Evolutionary conservation across 2,113 vertebrate species (phyloP), one percentile per base, ranked within the genome.

Genomic region (Acrocephalus arundinaceus): DNA sequence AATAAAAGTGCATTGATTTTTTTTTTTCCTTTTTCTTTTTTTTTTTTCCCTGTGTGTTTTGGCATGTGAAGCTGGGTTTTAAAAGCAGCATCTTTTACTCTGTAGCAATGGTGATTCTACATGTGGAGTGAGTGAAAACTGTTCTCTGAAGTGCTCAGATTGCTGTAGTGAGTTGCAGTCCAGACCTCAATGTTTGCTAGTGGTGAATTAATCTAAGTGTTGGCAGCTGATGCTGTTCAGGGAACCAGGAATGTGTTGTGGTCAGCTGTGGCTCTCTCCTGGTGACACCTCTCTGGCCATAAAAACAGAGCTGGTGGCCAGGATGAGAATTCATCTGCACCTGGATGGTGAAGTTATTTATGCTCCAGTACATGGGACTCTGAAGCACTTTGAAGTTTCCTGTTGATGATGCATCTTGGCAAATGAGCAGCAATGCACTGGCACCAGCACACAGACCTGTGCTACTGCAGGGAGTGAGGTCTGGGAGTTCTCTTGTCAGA

Each of bases 341-440:
- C 35, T 70, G 67, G 13, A 52, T 82, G 49, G 78, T 52, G 9
- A 54, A 70, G 33, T 66, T 80, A 9, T n/a, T 81, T 65, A 43
- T 73, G 58, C 35, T 62, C 14, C 24, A 12, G 37, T 37, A 18
- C 3, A 0, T 6, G 59, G 59, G 58, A 41, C 39, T 75, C 48
- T 48, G 72, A 51, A 94, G 17, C 51, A 20, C 48, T 76, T 63
- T 9, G 54, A 58, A 54, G 9, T 89, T 86, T 92, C 54, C 22
- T 73, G 58, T n/a, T 0, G 0, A 0, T 68, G 66, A 11, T 78
- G 52, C 9, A 4, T 52, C 57, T 75, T 79, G 72, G 55, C 10
- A 1, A 57, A 37, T 35, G 73, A 51, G 3, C 58, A 81, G 66
- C 58, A 41, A 0, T 52, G 68, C 17, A 3, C 33, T 95, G 80